phyloP scores from a whole-genome alignment of 2,113 vertebrate genomes.

The Syngnathus scovelli region DNA sequence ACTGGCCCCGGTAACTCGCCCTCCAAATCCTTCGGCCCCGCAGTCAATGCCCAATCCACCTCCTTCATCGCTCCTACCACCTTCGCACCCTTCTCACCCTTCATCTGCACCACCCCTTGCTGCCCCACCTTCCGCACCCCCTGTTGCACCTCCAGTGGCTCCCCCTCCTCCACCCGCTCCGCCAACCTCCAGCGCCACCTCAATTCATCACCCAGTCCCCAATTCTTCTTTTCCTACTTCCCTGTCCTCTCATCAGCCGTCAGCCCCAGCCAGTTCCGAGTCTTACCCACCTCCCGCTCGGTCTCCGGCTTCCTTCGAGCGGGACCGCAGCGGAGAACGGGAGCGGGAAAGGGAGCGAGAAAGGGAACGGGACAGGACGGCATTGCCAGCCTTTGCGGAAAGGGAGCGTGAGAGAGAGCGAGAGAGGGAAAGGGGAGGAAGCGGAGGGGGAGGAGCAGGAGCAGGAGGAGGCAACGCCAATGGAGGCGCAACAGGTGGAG shows the following conservation, averaged over 20 bases:
- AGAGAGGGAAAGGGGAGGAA: conserved; percentile 69
- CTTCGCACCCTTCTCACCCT: conserved; percentile 57
- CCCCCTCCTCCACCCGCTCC: conserved; percentile 70
- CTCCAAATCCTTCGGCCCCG: conserved; percentile 62
- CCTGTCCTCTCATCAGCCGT: conserved; percentile 63
- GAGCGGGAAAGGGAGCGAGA: conserved; percentile 65
- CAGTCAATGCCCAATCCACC: conserved; percentile 65
- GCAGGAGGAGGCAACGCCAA: conserved; percentile 68
- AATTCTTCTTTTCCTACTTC: conserved; percentile 70
- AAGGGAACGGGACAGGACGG: conserved; percentile 59
- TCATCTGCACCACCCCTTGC: conserved; percentile 56
- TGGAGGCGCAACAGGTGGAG: conserved; percentile 75
- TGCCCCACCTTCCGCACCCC: conserved; percentile 48
- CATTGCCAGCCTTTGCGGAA: conserved; percentile 57
- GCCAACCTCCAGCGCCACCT: conserved; percentile 54
- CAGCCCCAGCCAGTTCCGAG: conserved; percentile 70
- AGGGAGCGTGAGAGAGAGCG: conserved; percentile 63
- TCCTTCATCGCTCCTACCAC: conserved; percentile 55
- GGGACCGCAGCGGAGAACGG: conserved; percentile 64
- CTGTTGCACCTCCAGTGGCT: conserved; percentile 52
- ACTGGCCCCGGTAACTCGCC: conserved; percentile 58
- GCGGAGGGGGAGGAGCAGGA: conserved; percentile 71
- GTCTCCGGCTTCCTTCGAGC: conserved; percentile 62
- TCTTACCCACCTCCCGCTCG: conserved; percentile 75
- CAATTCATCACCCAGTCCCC: conserved; percentile 64